Base-by-base conservation (phyloP, 1,140 invertebrate genomes). In the Diprion similis region DNA sequence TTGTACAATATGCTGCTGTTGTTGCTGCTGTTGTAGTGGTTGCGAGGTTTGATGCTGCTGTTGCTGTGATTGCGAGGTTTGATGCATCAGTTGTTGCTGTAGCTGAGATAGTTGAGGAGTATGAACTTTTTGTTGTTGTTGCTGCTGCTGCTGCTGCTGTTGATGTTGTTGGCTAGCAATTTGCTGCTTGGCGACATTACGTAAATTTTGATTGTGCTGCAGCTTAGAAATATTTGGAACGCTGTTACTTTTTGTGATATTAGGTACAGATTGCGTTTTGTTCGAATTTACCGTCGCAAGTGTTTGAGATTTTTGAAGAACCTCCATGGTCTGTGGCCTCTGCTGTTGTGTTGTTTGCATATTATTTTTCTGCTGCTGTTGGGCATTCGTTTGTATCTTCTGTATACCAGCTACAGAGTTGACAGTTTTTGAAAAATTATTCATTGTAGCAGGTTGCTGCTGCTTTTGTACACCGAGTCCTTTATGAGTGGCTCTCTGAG, bases 221-320 rank as follows among this genome's bases (percentile, higher is more conserved):
- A 83, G 24, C 45, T 83, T 85, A 4, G 75, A 72, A 15, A 85
- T 79, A 45, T 84, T 85, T 8, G 79, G 82, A n/a, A 78, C 80
- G 66, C 82, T 85, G 24, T 81, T 88, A 24, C 87, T 88, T 19
- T 88, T 87, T 66, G 85, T 84, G 8, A 87, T 84, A 15, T 85
- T 87, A 6, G 81, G 73, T 19, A 81, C 76, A 0, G 81, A 83
- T 70, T 89, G 82, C 8, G 76, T 65, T n/a, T 79, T 78, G 4
- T 24, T 78, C 1, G 78, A 71, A 37, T 78, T 79, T 2, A 80
- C 72, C 2, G 78, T 72, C 3, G 80, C 71, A 11, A 80, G 17
- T 4, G 82, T 79, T 37, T 83, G 83, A 0, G 82, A 80, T 17
- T 84, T 84, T 51, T 86, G 84, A 15, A 84, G 47, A 45, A 46